Evolutionary conservation across 2,797 vertebrate genomes (phyloP), one percentile per base, ranked within the genome.

Genomic region (Falco cherrug): DNA sequence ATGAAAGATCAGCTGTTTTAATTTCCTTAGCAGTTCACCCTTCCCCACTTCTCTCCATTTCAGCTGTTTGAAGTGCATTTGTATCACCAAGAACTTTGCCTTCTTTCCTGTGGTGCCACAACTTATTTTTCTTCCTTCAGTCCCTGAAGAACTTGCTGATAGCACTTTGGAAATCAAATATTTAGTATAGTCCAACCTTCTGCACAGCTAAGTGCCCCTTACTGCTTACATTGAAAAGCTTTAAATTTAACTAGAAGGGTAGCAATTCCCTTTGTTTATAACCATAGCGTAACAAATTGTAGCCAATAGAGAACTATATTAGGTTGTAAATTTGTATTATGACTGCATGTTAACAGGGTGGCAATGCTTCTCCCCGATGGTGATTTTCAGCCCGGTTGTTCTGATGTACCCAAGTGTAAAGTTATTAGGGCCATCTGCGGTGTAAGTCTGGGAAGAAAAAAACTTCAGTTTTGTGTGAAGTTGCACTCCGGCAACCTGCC

Each of bases 271-370:
- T 92, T 93, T 95, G 91, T 96, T 96, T 93, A 53, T 84, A 91
- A 70, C 75, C 80, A 69, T 2, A 59, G 91, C 47, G 6, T 86
- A 94, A 92, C 93, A 94, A 96, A 96, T 93, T 87, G 94, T 69
- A 88, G 82, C 88, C 93, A 93, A 74, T 78, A 96, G 94, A 91
- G 95, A 93, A 93, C 84, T 56, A 41, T 74, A 93, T 94, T 85
- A 93, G 83, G 74, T 22, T 92, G 95, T 95, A 93, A 89, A 95
- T 96, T 94, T 95, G 84, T 89, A 21, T 92, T 94, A 94, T 95
- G 96, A 91, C 64, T 96, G 93, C 82, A 57, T 31, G 4, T 90
- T 92, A 89, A 76, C 20, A 91, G 86, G 73, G 87, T 76, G 83
- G 87, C 84, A 56, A 3, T 83, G 78, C 59, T 93, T 90, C 70